Evolutionary conservation across 2,888 invertebrate genomes (phyloP).

Genomic region (Athalia cordata): DNA sequence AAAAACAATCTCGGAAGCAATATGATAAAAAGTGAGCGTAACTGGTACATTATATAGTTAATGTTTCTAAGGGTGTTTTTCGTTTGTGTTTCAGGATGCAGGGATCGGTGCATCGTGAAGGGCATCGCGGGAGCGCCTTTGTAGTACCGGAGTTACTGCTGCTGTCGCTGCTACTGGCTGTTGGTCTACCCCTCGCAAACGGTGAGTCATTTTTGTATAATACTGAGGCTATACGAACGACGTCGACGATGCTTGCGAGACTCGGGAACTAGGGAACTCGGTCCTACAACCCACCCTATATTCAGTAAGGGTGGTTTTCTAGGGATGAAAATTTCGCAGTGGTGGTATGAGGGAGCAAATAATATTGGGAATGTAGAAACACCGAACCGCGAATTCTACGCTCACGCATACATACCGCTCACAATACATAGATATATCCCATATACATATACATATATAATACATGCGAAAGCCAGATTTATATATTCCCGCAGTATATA

Average conservation of each 20-base stretch:
- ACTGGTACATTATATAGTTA: conserved; percentile 26
- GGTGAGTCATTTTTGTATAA: conserved; percentile 68
- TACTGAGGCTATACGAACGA: conserved; percentile 40
- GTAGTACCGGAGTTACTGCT: conserved; percentile 61
- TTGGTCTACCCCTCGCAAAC: conserved; percentile 63
- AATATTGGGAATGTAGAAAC: conserved; percentile 21
- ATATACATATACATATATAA: neutral
- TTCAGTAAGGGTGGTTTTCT: conserved; percentile 30
- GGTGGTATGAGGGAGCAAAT: neutral
- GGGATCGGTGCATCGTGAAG: conserved; percentile 62
- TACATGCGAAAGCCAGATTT: neutral
- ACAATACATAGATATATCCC: too few relatives aligned
- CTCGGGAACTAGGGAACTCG: conserved; percentile 18
- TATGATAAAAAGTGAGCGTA: neutral
- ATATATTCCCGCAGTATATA: neutral
- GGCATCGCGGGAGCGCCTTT: conserved; percentile 61
- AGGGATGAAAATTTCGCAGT: conserved; percentile 35
- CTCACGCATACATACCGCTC: neutral
- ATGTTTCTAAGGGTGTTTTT: conserved; percentile 22
- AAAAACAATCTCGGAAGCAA: neutral
- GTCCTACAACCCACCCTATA: conserved; percentile 25
- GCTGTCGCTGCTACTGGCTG: conserved; percentile 61
- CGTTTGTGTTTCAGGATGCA: conserved; percentile 65
- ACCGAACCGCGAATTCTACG: conserved; percentile 12
- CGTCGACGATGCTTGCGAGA: neutral